Percentiles rank a stretch among this genome's conserved stretches.
phyloP scores from a whole-genome alignment of 2,797 vertebrate genomes.

The Pantherophis vulpinus region DNA sequence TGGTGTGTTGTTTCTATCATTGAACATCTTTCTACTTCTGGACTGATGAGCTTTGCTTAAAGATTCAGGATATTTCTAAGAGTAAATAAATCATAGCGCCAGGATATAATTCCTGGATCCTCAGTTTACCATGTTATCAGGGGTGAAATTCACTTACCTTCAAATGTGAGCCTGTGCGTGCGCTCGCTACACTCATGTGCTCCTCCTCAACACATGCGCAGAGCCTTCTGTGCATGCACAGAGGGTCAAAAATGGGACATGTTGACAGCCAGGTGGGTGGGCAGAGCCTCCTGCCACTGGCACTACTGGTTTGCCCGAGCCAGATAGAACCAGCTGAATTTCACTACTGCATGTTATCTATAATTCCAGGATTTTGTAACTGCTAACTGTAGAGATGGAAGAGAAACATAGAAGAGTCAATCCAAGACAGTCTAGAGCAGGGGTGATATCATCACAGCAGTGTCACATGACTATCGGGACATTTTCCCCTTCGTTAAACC shows the following conservation, averaged over 20 bases:
- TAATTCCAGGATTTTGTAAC: not conserved
- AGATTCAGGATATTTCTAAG: not conserved
- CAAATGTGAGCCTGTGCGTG: no score
- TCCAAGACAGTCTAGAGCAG: not conserved
- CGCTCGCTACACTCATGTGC: no score
- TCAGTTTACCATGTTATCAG: not conserved
- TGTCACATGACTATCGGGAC: fast-evolving
- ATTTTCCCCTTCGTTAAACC: no score
- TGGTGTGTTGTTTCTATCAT: not conserved
- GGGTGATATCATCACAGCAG: no score
- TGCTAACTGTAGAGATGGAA: not conserved
- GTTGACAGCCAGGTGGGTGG: no score
- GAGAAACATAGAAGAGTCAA: not conserved
- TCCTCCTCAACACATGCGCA: no score
- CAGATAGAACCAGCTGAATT: no score
- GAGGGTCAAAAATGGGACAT: no score
- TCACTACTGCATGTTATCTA: not conserved
- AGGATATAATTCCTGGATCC: not conserved
- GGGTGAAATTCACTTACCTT: no score
- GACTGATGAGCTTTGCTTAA: not conserved
- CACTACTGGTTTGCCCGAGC: no score
- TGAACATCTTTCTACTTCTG: not conserved
- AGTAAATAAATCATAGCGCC: not conserved
- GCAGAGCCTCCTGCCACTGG: no score
- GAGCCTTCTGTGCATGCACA: no score